A percentile compares a stretch with the other conserved stretches of the same genome.
phyloP scores from a whole-genome alignment of 2,797 vertebrate species.

The Eptatretus atami region DNA sequence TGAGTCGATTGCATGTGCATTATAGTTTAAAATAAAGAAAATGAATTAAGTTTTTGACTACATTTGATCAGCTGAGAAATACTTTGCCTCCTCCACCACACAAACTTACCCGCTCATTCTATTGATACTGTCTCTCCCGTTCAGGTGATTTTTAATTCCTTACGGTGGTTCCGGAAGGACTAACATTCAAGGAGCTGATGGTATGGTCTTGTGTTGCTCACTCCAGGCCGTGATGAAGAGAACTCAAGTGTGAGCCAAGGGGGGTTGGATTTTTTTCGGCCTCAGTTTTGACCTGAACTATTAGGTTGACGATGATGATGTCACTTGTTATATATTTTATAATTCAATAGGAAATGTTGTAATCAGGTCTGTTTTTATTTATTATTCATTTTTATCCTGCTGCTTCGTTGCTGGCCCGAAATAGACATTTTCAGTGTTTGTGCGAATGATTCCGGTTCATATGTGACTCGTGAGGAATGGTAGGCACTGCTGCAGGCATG shows the following conservation, averaged over 20 bases:
- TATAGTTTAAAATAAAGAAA: no score
- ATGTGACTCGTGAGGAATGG: constrained; percentile 70
- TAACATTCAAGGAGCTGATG: constrained; percentile 91
- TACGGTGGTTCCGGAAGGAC: constrained; percentile 74
- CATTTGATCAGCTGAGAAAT: no score
- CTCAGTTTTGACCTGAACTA: not conserved
- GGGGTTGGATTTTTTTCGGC: not conserved
- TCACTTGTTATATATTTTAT: not conserved
- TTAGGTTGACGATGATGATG: not conserved
- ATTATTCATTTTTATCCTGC: no score
- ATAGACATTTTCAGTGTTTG: constrained; percentile 95
- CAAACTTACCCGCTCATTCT: no score
- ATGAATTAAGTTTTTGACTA: no score
- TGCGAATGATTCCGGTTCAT: constrained; percentile 59
- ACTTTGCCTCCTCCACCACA: no score
- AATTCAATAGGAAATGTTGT: not conserved
- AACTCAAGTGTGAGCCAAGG: constrained; percentile 49
- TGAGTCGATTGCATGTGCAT: no score
- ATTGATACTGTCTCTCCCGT: constrained; percentile 3
- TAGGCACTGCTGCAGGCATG: constrained; percentile 40
- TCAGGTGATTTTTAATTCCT: constrained; percentile 84
- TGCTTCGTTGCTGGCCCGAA: no score
- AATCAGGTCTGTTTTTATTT: not conserved
- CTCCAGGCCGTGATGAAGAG: constrained; percentile 68
- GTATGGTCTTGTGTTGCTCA: constrained; percentile 79